Evolutionary conservation across 2,888 invertebrate genomes (phyloP).

Genomic region (Cetonia aurata): DNA sequence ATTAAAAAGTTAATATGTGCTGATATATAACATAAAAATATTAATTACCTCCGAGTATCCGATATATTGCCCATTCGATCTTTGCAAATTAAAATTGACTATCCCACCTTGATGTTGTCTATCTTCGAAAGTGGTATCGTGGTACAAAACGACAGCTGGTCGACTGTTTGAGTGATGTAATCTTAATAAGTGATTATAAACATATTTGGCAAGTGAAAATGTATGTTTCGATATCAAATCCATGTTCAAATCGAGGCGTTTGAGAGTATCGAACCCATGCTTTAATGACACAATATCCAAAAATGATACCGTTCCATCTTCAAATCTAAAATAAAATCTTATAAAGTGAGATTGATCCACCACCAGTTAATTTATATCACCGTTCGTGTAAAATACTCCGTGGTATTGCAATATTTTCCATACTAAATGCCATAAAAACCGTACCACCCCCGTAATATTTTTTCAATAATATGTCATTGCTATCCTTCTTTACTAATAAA

Average conservation of each 20-base stretch:
- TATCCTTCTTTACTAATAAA: conserved; percentile 80
- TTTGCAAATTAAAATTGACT: conserved; percentile 88
- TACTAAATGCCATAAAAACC: conserved; percentile 85
- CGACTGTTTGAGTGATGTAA: conserved; percentile 81
- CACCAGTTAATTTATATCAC: conserved; percentile 65
- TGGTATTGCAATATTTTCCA: conserved; percentile 78
- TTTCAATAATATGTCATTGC: conserved; percentile 74
- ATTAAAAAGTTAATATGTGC: conserved; percentile 46
- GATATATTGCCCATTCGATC: conserved; percentile 82
- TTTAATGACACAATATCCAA: conserved; percentile 84
- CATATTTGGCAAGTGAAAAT: conserved; percentile 80
- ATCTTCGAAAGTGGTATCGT: conserved; percentile 77
- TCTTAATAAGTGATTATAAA: conserved; percentile 73
- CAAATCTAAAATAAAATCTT: conserved; percentile 75
- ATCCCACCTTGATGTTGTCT: conserved; percentile 82
- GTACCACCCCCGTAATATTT: conserved; percentile 95
- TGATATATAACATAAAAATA: not conserved
- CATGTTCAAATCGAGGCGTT: conserved; percentile 75
- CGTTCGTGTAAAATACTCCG: conserved; percentile 78
- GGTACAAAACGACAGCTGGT: conserved; percentile 79
- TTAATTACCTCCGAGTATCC: conserved; percentile 87
- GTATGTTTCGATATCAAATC: conserved; percentile 79
- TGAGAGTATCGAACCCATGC: conserved; percentile 84
- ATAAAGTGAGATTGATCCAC: not conserved
- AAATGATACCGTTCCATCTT: conserved; percentile 94